A percentile compares a stretch with the other conserved stretches of the same genome.
Conservation (phyloP, 2,888 invertebrate genomes). For the Caenorhabditis virilis region DNA sequence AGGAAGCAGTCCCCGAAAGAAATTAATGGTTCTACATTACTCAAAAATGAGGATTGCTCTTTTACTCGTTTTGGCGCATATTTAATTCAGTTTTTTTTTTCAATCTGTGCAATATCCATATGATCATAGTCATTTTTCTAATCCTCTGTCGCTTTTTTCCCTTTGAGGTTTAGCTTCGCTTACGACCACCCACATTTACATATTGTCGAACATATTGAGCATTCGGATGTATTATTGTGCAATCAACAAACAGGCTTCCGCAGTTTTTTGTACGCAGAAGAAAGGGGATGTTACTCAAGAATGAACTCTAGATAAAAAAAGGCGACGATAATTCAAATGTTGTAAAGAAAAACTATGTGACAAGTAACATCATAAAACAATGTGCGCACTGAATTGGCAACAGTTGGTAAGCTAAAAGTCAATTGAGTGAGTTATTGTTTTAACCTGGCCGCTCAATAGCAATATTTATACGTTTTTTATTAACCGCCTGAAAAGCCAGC, state of each 20-base stretch:
- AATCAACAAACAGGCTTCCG: constrained; percentile 1
- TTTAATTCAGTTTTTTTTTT: not conserved
- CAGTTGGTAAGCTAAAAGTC: too few species aligned
- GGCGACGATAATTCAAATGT: not conserved
- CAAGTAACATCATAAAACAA: constrained; percentile 3
- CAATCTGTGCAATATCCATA: not conserved
- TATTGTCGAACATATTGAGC: too few species aligned
- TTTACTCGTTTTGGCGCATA: not conserved
- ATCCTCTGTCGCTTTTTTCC: too few species aligned
- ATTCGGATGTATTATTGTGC: not conserved
- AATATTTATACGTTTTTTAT: too few species aligned
- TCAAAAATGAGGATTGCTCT: too few species aligned
- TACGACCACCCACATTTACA: too few species aligned
- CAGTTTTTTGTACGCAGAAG: too few species aligned
- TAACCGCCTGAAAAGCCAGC: too few species aligned
- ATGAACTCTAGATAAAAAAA: not conserved
- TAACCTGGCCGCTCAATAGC: too few species aligned
- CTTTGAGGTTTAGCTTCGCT: too few species aligned
- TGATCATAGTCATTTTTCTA: not conserved
- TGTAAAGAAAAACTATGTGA: not conserved
- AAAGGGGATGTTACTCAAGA: not conserved
- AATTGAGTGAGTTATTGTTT: too few species aligned
- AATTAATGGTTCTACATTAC: not conserved
- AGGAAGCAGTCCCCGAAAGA: not conserved
- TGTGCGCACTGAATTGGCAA: too few species aligned